phyloP scores from a whole-genome alignment of 2,113 vertebrate genomes.

The Theristicus caerulescens region DNA sequence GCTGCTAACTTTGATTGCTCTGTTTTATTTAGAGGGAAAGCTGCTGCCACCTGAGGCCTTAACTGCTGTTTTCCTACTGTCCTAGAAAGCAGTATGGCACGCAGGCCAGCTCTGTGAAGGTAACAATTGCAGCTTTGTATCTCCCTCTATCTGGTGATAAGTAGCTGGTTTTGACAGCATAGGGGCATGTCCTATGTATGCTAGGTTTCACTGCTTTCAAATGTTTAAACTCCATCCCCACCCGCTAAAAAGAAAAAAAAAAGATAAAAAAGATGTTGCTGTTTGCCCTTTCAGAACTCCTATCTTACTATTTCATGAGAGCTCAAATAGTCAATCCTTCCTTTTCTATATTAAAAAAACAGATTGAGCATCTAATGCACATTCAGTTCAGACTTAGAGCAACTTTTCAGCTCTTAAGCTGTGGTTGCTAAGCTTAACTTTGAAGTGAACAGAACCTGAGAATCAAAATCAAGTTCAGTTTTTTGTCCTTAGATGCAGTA shows the following conservation, averaged over 20 bases:
- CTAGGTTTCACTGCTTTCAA: background rate
- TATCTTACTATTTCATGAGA: background rate
- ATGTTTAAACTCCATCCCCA: background rate
- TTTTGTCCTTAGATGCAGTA: background rate
- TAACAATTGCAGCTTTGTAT: background rate
- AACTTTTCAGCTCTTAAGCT: background rate
- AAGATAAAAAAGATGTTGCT: background rate
- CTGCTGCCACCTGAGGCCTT: conserved; percentile 59
- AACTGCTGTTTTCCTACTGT: background rate
- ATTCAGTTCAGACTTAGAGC: background rate
- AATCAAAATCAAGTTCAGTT: background rate
- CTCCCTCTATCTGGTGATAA: background rate
- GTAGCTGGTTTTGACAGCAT: background rate
- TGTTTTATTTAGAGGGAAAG: conserved; percentile 6
- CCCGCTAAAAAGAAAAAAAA: background rate
- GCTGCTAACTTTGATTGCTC: background rate
- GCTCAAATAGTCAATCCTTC: background rate
- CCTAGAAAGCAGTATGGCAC: background rate
- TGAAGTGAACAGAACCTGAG: background rate
- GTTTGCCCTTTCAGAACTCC: background rate
- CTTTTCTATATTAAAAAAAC: background rate
- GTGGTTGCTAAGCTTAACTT: background rate
- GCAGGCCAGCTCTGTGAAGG: background rate
- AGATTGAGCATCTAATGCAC: background rate
- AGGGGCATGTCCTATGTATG: background rate